Evolutionary conservation across 2,797 vertebrate species (phyloP), one percentile per base, ranked within the genome.

Genomic region (Aldrovandia affinis): DNA sequence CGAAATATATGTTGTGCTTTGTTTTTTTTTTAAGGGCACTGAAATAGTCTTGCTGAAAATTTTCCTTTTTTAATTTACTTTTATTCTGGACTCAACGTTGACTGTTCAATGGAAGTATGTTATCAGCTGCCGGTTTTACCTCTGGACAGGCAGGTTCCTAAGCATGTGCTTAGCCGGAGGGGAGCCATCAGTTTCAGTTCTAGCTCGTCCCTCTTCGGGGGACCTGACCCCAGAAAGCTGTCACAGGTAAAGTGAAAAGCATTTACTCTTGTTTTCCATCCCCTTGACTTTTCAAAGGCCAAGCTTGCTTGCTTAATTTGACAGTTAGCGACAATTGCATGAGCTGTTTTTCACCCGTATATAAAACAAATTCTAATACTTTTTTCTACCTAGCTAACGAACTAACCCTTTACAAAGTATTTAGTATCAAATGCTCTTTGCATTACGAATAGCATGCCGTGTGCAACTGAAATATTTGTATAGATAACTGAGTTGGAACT

Each of bases 151-250:
- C 95, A 95, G 93, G 95, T 96, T 84, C 96, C 96, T 88, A 95
- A 96, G 91, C 96, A 97, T 88, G 96, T 97, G 91, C 96, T 97
- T 89, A 96, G 95, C 91, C 96, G 96, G 90, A 91, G 96, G 85
- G 96, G 96, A 84, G 96, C 96, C 93, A 96, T 97, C 94, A 96
- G 96, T 92, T 96, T 96, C 94, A 96, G 95, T 90, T 96, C 96
- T 93, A 96, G 95, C 90, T 95, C 96, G 47, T 95, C 95, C 57
- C 94, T 97, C 86, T 96, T 97, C 89, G 95, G 96, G 87, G 96
- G 96, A 86, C 95, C 95, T 87, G 95, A 96, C 86, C 96, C 96
- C 84, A 93, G 96, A 90, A 95, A 96, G 91, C 96, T 97, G 85
- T 96, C 96, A 15, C 96, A 97, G 96, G 95, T 96, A 94, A 86